phyloP scores from a whole-genome alignment of 2,888 invertebrate species.

The Pammene fasciana region DNA sequence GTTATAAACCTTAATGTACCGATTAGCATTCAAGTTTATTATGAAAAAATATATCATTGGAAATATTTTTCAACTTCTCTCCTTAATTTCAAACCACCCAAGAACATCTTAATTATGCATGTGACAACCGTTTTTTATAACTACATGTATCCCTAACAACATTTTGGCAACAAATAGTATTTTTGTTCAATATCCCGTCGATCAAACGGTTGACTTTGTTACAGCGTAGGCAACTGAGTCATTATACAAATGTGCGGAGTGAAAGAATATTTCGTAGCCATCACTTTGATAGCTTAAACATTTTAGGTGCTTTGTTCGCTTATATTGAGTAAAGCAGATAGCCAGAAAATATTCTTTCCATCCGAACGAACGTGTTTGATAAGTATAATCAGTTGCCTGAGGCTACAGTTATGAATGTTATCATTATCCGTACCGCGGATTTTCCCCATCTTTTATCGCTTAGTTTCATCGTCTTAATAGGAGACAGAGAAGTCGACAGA shows the following conservation, averaged over 20 bases:
- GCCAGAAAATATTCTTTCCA: neutral
- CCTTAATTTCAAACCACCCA: slow-evolving; percentile 79
- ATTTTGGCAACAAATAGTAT: slow-evolving; percentile 84
- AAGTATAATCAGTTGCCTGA: slow-evolving; percentile 6
- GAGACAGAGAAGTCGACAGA: slow-evolving; percentile 74
- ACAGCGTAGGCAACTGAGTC: slow-evolving; percentile 5
- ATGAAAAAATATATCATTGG: slow-evolving; percentile 84
- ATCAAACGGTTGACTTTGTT: slow-evolving; percentile 57
- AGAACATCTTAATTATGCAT: slow-evolving; percentile 82
- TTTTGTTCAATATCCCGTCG: slow-evolving; percentile 66
- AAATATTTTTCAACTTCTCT: slow-evolving; percentile 82
- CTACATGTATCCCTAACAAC: slow-evolving; percentile 81
- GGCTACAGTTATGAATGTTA: slow-evolving; percentile 61
- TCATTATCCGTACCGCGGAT: slow-evolving; percentile 70
- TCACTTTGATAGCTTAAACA: neutral
- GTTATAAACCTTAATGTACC: slow-evolving; percentile 81
- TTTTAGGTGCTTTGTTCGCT: neutral
- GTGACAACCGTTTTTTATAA: slow-evolving; percentile 82
- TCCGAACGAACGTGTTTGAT: neutral
- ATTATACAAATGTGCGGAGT: neutral
- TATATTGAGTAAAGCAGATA: neutral
- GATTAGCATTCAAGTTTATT: slow-evolving; percentile 81
- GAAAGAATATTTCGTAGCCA: neutral
- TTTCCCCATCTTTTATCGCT: slow-evolving; percentile 61
- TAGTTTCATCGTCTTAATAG: slow-evolving; percentile 67